Conservation (phyloP, 2,797 vertebrate species). For the Phoxinus dragarum region DNA sequence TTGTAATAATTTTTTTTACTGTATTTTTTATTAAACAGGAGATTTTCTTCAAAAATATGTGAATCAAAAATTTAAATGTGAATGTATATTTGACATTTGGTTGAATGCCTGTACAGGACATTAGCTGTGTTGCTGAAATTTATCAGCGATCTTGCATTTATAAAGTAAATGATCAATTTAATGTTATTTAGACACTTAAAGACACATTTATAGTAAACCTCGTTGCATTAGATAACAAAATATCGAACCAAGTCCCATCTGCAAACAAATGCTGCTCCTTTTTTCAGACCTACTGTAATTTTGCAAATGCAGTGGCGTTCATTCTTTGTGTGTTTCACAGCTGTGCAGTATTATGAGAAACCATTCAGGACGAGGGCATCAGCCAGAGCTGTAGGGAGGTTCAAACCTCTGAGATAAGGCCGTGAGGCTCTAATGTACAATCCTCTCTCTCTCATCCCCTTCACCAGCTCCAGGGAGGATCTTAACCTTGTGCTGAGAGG, state of each 20-base stretch:
- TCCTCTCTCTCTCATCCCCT: slow-evolving; percentile 64
- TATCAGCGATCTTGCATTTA: too few relatives aligned
- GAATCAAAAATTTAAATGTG: too few relatives aligned
- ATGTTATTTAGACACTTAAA: not conserved
- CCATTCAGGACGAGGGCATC: slow-evolving; percentile 13
- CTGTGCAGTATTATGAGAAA: slow-evolving; percentile 26
- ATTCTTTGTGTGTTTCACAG: not conserved
- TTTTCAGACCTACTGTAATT: not conserved
- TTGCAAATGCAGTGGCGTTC: not conserved
- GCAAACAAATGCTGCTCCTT: not conserved
- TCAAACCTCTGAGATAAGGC: slow-evolving; percentile 72
- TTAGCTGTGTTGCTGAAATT: too few relatives aligned
- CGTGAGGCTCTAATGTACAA: slow-evolving; percentile 64
- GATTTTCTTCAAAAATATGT: too few relatives aligned
- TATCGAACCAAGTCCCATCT: not conserved
- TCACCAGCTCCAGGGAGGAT: slow-evolving; percentile 67
- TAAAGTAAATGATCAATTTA: too few relatives aligned
- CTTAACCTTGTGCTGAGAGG: slow-evolving; percentile 69
- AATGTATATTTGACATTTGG: too few relatives aligned
- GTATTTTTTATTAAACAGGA: too few relatives aligned
- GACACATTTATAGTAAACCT: not conserved
- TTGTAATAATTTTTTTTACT: too few relatives aligned
- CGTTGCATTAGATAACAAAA: not conserved
- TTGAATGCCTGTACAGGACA: too few relatives aligned
- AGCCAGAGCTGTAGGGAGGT: slow-evolving; percentile 58